phyloP scores from a whole-genome alignment of 2,888 invertebrate species.

The Cerastoderma edule region DNA sequence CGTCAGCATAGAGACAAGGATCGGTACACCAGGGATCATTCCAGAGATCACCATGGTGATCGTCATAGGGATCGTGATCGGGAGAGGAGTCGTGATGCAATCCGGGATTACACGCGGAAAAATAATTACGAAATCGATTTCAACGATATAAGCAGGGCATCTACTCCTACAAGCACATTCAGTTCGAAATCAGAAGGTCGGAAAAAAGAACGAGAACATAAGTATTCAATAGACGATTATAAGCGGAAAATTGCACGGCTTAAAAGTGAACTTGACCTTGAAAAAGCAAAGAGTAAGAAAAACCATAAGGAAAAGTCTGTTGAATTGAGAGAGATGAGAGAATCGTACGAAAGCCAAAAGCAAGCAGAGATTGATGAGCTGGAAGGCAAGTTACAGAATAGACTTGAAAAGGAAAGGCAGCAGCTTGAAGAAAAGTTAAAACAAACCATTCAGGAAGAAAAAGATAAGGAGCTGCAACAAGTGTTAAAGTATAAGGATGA shows the following conservation, averaged over 20 bases:
- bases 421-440: slow-evolving; percentile 66
- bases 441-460: slow-evolving; percentile 67
- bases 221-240: slow-evolving; percentile 65
- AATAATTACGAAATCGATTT: slow-evolving; percentile 75
- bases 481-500: slow-evolving; percentile 78
- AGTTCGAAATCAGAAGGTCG: slow-evolving; percentile 74
- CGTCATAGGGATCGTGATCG: not conserved
- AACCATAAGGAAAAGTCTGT: slow-evolving; percentile 74
- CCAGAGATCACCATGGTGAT: not conserved
- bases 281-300: slow-evolving; percentile 73
- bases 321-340: slow-evolving; percentile 72
- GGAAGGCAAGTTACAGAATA: slow-evolving; percentile 66
- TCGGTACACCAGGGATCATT: slow-evolving; percentile 1
- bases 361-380: slow-evolving; percentile 65
- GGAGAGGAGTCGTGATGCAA: slow-evolving; percentile 13
- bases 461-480: slow-evolving; percentile 77
- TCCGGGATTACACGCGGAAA: slow-evolving; percentile 29
- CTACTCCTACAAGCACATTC: slow-evolving; percentile 74
- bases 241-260: slow-evolving; percentile 69
- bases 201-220: slow-evolving; percentile 61
- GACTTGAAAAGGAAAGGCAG: slow-evolving; percentile 71
- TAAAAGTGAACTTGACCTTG: slow-evolving; percentile 76
- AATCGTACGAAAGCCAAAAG: slow-evolving; percentile 72
- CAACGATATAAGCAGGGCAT: slow-evolving; percentile 77
- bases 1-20: slow-evolving; percentile 18